Evolutionary conservation across 2,888 invertebrate genomes (phyloP), one percentile per base, ranked within the genome.

Genomic region (Synergus umbraculus): DNA sequence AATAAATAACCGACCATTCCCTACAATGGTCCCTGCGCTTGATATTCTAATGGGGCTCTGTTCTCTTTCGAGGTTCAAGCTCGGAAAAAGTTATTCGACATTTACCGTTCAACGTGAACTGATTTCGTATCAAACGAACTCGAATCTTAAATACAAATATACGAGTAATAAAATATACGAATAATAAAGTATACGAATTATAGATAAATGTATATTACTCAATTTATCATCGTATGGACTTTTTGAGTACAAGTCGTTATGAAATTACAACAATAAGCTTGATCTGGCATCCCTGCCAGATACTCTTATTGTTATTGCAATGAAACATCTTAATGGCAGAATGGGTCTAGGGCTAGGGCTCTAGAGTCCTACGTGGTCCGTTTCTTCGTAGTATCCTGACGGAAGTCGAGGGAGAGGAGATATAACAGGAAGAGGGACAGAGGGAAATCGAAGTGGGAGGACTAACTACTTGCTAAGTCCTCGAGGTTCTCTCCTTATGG

Each of bases 401-500:
- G 77, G 78, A 78, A 69, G 76, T 78, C 76, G 82, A 81, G 69
- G 79, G 73, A 79, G 78, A 79, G 82, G 58, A 41, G 37, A 64
- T 64, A 66, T 66, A 66, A 22, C 60, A 22, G 60, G 65, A 41
- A 66, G n/a, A 66, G 41, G 65, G 41, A 66, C 65, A 66, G 65
- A 66, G 43, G 65, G 41, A 41, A 66, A 66, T 66, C 65, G 41
- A 66, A 66, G 41, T 37, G 4, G n/a, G 84, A 86, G 86, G 82
- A 86, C 82, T 81, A 79, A 89, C 89, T 89, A 89, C 89, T 90
- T 89, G 88, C 87, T 81, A 90, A 90, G 88, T 89, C 87, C 87
- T 90, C 87, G 85, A 89, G 88, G 86, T 87, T 87, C 86, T 84
- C 84, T 82, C 81, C 79, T 79, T 77, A 80, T 83, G 84, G 79